Evolutionary conservation across 2,888 invertebrate species (phyloP).

Genomic region (Neuroscelio doddi): DNA sequence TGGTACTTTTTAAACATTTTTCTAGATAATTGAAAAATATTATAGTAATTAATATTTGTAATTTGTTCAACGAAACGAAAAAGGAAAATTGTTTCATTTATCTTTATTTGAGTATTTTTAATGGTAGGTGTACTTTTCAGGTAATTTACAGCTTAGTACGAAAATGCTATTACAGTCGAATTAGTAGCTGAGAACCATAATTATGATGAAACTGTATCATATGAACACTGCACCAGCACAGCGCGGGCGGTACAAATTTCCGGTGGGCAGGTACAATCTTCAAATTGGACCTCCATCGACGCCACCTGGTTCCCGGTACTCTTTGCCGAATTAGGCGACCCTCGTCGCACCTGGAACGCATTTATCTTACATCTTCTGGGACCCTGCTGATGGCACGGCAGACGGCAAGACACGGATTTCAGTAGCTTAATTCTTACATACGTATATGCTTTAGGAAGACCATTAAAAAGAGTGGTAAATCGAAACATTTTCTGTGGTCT

Average conservation of each 20-base stretch:
- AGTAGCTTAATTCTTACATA: conserved; percentile 30
- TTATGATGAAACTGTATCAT: conserved; percentile 20
- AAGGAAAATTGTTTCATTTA: not conserved
- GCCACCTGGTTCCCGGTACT: conserved; percentile 36
- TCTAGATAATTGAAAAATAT: too few relatives aligned
- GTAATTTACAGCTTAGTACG: not conserved
- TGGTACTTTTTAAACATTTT: too few relatives aligned
- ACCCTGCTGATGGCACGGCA: conserved; percentile 21
- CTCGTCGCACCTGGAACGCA: conserved; percentile 21
- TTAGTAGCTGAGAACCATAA: conserved; percentile 20
- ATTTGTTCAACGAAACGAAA: not conserved
- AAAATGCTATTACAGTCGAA: not conserved
- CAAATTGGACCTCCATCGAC: conserved; percentile 38
- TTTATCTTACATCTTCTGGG: conserved; percentile 25
- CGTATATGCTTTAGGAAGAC: conserved; percentile 1
- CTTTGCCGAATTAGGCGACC: conserved; percentile 9
- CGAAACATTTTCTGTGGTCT: conserved; percentile 14
- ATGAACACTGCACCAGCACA: not conserved
- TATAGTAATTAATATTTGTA: not conserved
- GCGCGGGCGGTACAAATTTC: conserved; percentile 20
- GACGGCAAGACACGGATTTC: conserved; percentile 31
- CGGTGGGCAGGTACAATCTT: conserved; percentile 15
- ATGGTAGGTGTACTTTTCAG: not conserved
- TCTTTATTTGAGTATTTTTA: not conserved
- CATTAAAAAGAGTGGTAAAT: conserved; percentile 22